Evolutionary conservation across 2,113 vertebrate species (phyloP).

Genomic region (Enhydra lutris): DNA sequence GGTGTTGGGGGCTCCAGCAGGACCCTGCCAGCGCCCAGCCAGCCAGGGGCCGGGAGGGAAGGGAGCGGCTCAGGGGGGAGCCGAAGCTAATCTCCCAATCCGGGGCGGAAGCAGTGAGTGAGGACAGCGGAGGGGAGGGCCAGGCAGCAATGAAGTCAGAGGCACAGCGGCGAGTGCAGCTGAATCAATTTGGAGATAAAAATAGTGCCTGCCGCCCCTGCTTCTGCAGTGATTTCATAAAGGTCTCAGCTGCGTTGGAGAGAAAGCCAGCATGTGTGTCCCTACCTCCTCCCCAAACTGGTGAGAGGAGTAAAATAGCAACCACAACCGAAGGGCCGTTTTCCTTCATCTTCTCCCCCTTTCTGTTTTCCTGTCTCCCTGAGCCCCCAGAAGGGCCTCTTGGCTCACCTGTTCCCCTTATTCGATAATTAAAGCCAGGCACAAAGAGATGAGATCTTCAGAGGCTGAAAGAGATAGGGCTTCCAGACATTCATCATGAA

Average conservation of each 20-base stretch:
- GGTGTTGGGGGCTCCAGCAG: background rate
- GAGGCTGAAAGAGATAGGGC: background rate
- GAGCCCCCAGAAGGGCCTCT: background rate
- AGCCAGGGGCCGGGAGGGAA: background rate
- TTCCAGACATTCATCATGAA: background rate
- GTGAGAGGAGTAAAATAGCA: constrained; percentile 31
- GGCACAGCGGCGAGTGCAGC: constrained; percentile 63
- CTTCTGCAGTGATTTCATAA: constrained; percentile 43
- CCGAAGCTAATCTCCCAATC: constrained; percentile 39
- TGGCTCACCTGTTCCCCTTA: constrained; percentile 11
- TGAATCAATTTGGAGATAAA: constrained; percentile 73
- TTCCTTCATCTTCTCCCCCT: background rate
- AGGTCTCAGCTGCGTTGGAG: constrained; percentile 59
- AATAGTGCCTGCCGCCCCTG: constrained; percentile 65
- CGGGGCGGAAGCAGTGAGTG: constrained; percentile 15
- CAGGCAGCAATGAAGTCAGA: constrained; percentile 9
- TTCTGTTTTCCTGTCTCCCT: background rate
- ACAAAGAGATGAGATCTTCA: background rate
- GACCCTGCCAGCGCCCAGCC: constrained; percentile 31
- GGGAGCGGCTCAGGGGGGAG: background rate
- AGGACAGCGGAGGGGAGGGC: background rate
- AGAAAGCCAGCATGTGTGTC: constrained; percentile 9
- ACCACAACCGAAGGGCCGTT: background rate
- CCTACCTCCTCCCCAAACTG: constrained; percentile 38
- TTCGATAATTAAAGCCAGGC: background rate